Evolutionary conservation across 2,888 invertebrate genomes (phyloP).

Genomic region (Philereme transversata): DNA sequence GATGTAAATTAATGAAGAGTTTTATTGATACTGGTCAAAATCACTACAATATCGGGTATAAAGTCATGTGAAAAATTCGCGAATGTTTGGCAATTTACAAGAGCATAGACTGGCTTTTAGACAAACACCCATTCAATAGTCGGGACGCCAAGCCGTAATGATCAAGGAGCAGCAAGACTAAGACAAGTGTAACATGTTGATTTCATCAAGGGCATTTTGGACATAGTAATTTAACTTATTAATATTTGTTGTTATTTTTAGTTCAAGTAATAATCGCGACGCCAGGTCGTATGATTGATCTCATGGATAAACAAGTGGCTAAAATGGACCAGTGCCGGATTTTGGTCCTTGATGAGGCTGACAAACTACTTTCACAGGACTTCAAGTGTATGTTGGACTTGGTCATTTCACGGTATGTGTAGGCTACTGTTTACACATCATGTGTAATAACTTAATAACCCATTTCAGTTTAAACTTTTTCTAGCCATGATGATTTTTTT

Average conservation of each 20-base stretch:
- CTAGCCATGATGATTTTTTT: slow-evolving; percentile 69
- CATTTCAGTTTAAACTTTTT: not conserved
- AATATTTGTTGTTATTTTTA: slow-evolving; percentile 60
- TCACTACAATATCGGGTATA: too few relatives aligned
- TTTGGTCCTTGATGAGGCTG: slow-evolving; percentile 99
- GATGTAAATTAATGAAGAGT: too few relatives aligned
- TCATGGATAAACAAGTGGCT: slow-evolving; percentile 98
- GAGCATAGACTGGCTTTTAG: too few relatives aligned
- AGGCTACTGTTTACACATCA: not conserved
- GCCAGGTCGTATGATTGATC: slow-evolving; percentile 99
- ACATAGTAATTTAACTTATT: too few relatives aligned
- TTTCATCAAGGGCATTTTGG: too few relatives aligned
- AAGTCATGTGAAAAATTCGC: too few relatives aligned
- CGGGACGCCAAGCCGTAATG: too few relatives aligned
- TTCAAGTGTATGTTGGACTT: slow-evolving; percentile 99
- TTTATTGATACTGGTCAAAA: too few relatives aligned
- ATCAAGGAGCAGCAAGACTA: too few relatives aligned
- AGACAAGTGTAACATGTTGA: too few relatives aligned
- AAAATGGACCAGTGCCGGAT: slow-evolving; percentile 98
- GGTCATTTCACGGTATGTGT: slow-evolving; percentile 88
- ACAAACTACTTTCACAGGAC: slow-evolving; percentile 99
- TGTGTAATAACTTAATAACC: not conserved
- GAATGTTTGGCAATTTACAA: too few relatives aligned
- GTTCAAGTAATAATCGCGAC: slow-evolving; percentile 99
- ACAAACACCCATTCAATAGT: too few relatives aligned